Evolutionary conservation across 2,797 vertebrate species (phyloP).

Genomic region (Smutsia gigantea): DNA sequence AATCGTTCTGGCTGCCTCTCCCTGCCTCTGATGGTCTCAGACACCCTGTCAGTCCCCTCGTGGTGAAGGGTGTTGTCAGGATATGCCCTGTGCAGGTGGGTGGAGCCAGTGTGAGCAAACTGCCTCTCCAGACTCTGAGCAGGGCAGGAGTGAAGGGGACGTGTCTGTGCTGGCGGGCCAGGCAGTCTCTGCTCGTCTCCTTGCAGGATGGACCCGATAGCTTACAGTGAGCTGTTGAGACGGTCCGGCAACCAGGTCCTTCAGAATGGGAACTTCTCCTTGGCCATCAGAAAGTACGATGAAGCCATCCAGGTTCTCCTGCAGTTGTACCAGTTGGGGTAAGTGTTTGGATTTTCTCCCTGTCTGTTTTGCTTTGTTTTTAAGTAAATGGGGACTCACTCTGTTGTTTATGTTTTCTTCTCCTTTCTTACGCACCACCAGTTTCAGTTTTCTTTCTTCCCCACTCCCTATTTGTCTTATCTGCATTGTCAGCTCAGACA

Average conservation of each 20-base stretch:
- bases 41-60: background rate
- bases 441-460: conserved; percentile 38
- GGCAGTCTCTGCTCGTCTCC: background rate
- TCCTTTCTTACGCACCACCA: background rate
- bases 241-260: conserved; percentile 83
- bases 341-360: conserved; percentile 4
- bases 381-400: background rate
- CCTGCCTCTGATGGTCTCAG: background rate
- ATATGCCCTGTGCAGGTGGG: background rate
- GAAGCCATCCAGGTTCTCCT: conserved; percentile 78
- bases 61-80: background rate
- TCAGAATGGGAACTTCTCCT: conserved; percentile 83
- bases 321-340: conserved; percentile 68
- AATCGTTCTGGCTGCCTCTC: background rate
- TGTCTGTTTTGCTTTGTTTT: background rate
- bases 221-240: conserved; percentile 76
- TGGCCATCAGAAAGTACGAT: conserved; percentile 85
- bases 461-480: background rate
- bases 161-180: fast-evolving
- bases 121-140: background rate
- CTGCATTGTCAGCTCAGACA: background rate
- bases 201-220: conserved; percentile 75
- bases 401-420: background rate
- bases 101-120: background rate
- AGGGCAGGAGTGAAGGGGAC: background rate